A percentile compares a stretch with the other conserved stretches of the same genome.
phyloP scores from a whole-genome alignment of 92 coral and sea anemone species.

The Zoanthus gigantus region DNA sequence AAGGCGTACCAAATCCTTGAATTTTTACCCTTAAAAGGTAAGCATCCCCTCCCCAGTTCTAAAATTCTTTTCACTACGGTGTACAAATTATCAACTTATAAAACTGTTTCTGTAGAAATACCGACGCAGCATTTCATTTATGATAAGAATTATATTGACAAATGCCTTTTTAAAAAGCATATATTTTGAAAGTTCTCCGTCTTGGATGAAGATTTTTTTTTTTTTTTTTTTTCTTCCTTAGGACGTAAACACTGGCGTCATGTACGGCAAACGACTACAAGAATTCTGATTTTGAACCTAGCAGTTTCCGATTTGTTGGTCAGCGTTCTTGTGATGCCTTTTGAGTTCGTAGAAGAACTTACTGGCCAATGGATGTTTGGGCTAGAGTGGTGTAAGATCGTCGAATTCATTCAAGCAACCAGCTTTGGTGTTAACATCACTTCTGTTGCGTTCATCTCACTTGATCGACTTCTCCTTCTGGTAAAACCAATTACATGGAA shows the following conservation, averaged over 20 bases:
- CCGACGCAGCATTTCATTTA: too few species aligned
- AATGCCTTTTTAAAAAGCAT: too few species aligned
- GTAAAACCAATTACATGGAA: conserved; percentile 29
- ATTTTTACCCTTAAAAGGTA: too few species aligned
- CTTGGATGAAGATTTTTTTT: too few species aligned
- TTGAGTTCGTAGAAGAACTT: conserved; percentile 24
- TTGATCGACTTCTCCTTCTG: conserved; percentile 40
- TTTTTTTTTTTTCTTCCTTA: not conserved
- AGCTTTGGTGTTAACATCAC: conserved; percentile 30
- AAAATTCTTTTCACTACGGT: too few species aligned
- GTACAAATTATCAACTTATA: too few species aligned
- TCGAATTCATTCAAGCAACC: conserved; percentile 18
- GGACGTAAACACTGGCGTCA: conserved; percentile 32
- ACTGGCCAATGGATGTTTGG: conserved; percentile 11
- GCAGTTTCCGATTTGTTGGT: conserved; percentile 24
- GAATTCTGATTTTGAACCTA: conserved; percentile 28
- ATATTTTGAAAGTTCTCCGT: too few species aligned
- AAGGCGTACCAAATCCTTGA: too few species aligned
- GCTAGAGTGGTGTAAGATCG: conserved; percentile 14
- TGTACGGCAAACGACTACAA: conserved; percentile 31
- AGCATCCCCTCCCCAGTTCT: too few species aligned
- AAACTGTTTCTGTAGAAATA: too few species aligned
- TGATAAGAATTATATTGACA: too few species aligned
- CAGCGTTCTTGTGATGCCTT: conserved; percentile 24
- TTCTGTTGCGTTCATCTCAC: conserved; percentile 23